phyloP scores from a whole-genome alignment of 2,113 vertebrate species.

The Stigmatopora nigra region DNA sequence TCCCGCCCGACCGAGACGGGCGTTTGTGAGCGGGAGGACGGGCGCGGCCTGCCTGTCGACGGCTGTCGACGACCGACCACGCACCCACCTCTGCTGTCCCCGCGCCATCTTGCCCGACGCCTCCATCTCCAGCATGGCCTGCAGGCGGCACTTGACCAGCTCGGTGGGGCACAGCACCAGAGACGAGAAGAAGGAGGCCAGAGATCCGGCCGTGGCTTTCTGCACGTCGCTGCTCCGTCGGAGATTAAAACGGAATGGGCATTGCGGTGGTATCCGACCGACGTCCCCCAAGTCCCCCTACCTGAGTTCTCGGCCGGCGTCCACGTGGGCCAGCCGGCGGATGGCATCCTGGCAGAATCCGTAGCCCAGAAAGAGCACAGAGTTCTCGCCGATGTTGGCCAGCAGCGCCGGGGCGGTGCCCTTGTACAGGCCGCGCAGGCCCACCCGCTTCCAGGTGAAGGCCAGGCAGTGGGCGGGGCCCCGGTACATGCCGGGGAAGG shows the following conservation, averaged over 20 bases:
- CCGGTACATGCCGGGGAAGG: constrained; percentile 80
- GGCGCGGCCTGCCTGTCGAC: no score
- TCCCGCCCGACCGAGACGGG: no score
- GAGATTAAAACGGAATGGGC: no score
- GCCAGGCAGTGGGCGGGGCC: constrained; percentile 80
- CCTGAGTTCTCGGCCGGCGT: constrained; percentile 77
- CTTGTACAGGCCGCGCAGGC: constrained; percentile 86
- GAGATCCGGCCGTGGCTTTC: constrained; percentile 86
- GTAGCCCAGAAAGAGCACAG: constrained; percentile 95
- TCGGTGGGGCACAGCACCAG: constrained; percentile 90
- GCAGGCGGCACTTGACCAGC: constrained; percentile 92
- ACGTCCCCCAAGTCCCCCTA: constrained; percentile 37
- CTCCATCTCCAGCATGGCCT: constrained; percentile 93
- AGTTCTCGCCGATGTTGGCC: constrained; percentile 91
- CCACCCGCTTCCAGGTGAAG: constrained; percentile 83
- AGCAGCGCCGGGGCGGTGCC: constrained; percentile 87
- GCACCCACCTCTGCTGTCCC: constrained; percentile 80
- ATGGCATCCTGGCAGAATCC: constrained; percentile 93
- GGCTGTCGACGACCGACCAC: constrained; percentile 24
- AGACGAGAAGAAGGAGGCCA: constrained; percentile 87
- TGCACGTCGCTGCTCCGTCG: constrained; percentile 78
- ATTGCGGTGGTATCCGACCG: no score
- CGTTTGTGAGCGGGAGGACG: no score
- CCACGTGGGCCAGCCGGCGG: constrained; percentile 68
- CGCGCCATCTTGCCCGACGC: constrained; percentile 74